Evolutionary conservation across 2,797 vertebrate species (phyloP).

Genomic region (Sebastes paucispinis): DNA sequence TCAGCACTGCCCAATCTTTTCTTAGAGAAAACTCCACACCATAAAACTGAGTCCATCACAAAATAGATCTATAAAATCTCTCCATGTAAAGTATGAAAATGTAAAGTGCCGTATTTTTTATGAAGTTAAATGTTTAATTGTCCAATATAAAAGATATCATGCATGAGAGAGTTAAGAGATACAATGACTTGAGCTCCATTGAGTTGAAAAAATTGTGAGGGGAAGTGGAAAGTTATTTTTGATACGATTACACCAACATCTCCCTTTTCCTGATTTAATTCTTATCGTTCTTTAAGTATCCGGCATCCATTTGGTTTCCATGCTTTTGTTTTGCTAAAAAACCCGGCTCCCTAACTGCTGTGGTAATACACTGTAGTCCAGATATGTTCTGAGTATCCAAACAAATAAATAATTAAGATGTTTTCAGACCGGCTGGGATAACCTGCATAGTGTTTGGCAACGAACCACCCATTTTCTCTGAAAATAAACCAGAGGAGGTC

Average conservation of each 20-base stretch:
- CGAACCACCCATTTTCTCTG: conserved; percentile 19
- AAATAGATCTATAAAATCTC: neutral
- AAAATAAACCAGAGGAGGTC: conserved; percentile 51
- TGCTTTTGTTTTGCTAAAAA: conserved; percentile 44
- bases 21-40: neutral
- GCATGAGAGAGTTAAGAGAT: conserved; percentile 41
- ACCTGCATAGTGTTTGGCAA: conserved; percentile 46
- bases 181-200: conserved; percentile 42
- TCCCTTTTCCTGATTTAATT: conserved; percentile 1
- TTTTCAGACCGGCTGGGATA: conserved; percentile 64
- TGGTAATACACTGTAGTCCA: conserved; percentile 56
- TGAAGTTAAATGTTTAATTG: conserved; percentile 47
- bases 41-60: neutral
- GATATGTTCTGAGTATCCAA: conserved; percentile 69
- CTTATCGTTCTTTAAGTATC: conserved; percentile 14
- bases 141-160: conserved; percentile 36
- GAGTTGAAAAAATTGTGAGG: conserved; percentile 44
- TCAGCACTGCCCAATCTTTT: neutral
- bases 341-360: conserved; percentile 37
- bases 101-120: neutral
- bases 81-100: neutral
- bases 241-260: conserved; percentile 22
- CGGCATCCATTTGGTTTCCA: conserved; percentile 11
- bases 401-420: conserved; percentile 78
- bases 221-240: conserved; percentile 45